Conservation (phyloP, 2,113 vertebrate species). For the Ibidorhyncha struthersii region DNA sequence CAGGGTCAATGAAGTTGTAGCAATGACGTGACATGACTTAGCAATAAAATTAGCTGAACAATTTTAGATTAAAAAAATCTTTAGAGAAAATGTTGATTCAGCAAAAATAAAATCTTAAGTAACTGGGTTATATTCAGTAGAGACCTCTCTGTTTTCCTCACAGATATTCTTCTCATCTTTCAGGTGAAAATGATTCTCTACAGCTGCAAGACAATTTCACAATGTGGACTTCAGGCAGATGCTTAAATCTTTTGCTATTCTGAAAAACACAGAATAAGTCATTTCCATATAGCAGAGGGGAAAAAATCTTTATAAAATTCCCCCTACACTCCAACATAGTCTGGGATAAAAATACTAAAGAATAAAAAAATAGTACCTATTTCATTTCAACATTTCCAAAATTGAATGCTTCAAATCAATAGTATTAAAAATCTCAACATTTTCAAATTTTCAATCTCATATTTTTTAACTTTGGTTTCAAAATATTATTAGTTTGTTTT, state of each 20-base stretch:
- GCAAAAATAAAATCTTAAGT: not conserved
- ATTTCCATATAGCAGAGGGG: slow-evolving; percentile 1
- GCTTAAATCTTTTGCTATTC: not conserved
- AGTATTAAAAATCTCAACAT: not conserved
- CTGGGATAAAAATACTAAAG: slow-evolving; percentile 2
- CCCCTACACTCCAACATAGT: not conserved
- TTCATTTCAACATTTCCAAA: slow-evolving; percentile 12
- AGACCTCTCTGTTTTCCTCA: not conserved
- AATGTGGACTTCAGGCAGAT: not conserved
- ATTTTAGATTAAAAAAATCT: not conserved
- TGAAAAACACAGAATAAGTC: slow-evolving; percentile 2
- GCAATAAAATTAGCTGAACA: not conserved
- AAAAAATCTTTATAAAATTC: not conserved
- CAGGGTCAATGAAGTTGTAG: not conserved
- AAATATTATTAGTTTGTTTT: not conserved
- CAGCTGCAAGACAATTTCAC: not conserved
- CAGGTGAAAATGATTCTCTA: not conserved
- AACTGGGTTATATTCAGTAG: not conserved
- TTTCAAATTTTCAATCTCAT: not conserved
- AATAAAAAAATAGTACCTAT: not conserved
- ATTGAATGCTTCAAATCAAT: not conserved
- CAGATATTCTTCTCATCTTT: not conserved
- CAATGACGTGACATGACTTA: not conserved
- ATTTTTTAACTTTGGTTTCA: not conserved
- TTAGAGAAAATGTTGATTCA: not conserved